Evolutionary conservation across 2,888 invertebrate genomes (phyloP).

Genomic region (Parthenolecanium corni): DNA sequence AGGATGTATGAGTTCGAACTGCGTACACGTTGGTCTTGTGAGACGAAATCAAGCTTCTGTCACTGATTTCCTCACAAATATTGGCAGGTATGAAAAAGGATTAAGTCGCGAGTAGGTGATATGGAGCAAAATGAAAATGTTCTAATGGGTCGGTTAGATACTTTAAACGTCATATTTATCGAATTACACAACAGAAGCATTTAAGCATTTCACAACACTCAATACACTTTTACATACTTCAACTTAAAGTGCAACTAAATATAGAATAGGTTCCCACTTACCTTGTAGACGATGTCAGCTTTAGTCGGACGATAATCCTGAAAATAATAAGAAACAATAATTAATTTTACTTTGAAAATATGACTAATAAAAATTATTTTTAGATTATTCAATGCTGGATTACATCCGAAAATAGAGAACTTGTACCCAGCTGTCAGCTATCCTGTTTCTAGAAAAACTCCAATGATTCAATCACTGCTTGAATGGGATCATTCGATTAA

Average conservation of each 20-base stretch:
- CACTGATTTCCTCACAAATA: conserved; percentile 22
- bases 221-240: too few relatives aligned
- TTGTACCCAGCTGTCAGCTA: conserved; percentile 64
- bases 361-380: neutral
- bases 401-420: conserved; percentile 57
- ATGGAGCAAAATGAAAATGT: too few relatives aligned
- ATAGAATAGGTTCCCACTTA: too few relatives aligned
- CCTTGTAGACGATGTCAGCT: too few relatives aligned
- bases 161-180: too few relatives aligned
- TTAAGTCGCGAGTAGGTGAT: too few relatives aligned
- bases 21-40: conserved; percentile 39
- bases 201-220: too few relatives aligned
- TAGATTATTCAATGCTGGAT: conserved; percentile 65
- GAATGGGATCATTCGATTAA: conserved; percentile 85
- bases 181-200: too few relatives aligned
- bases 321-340: neutral
- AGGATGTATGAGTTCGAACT: conserved; percentile 43
- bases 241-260: too few relatives aligned
- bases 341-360: neutral
- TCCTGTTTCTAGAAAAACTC: conserved; percentile 88
- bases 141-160: too few relatives aligned
- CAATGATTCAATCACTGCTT: conserved; percentile 73
- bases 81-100: conserved; percentile 24
- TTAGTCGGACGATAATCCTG: neutral
- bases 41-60: conserved; percentile 25